Evolutionary conservation across 2,888 invertebrate genomes (phyloP).

Genomic region (Ashinkailepas kermadecensis): DNA sequence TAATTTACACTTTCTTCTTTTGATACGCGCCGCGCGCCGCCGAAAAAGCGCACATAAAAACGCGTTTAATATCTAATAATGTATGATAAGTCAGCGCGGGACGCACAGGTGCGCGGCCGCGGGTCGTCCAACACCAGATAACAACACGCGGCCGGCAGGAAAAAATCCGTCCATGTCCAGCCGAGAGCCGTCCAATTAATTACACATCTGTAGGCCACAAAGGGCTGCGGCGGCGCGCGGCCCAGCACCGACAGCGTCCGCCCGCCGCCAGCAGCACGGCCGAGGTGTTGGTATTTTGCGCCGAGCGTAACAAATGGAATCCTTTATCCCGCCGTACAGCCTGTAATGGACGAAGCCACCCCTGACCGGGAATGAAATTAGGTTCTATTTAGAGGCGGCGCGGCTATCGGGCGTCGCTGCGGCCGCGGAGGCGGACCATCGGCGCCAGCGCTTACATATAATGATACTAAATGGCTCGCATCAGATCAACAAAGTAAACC

Average conservation of each 20-base stretch:
- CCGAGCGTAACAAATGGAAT: slow-evolving; percentile 5
- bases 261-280: not conserved
- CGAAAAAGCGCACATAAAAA: slow-evolving; percentile 17
- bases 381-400: slow-evolving; percentile 6
- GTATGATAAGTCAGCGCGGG: slow-evolving; percentile 14
- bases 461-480: slow-evolving; percentile 2
- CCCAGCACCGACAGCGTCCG: not conserved
- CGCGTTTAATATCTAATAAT: slow-evolving; percentile 21
- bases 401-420: not conserved
- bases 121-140: not conserved
- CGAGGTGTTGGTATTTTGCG: slow-evolving; percentile 11
- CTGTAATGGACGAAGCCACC: not conserved
- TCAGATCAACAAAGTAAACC: slow-evolving; percentile 6
- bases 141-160: not conserved
- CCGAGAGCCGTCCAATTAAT: slow-evolving; percentile 8
- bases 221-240: slow-evolving; percentile 7
- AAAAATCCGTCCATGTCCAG: not conserved
- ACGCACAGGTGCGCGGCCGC: not conserved
- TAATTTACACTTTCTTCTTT: slow-evolving; percentile 23
- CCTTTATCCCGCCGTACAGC: not conserved
- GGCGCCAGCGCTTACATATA: not conserved
- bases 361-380: slow-evolving; percentile 23
- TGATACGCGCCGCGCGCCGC: slow-evolving; percentile 20
- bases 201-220: slow-evolving; percentile 18
- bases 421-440: not conserved